Base-by-base conservation (phyloP, 2,888 invertebrate genomes). In the Leptodirus hochenwartii region DNA sequence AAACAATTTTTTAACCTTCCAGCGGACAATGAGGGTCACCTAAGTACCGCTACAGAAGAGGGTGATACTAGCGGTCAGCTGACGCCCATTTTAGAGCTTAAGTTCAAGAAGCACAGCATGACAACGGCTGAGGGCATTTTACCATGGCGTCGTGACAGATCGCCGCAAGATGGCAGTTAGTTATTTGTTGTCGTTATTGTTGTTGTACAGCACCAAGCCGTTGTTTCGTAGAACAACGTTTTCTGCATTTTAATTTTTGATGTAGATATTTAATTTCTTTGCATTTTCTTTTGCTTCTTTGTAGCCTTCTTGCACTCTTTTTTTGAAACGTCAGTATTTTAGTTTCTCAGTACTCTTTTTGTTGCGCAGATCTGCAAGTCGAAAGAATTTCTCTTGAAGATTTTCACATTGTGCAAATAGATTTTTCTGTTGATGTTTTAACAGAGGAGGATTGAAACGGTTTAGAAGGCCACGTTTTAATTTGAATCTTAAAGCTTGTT, bases 91-190 rank as follows among this genome's bases (percentile, higher is more conserved):
- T 44, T 48, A 45, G 46, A 46, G 39, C 37, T 45, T 33, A 51
- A 51, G 47, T 36, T 31, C 38, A 45, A 47, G 45, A 40, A 39
- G 37, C 29, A 33, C 17, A 51, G 47, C 39, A 39, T 40, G 32
- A 71, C 75, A 45, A 78, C 80, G 45, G 72, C 74, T 47, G 82
- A 82, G 62, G 68, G 73, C 56, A 73, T 74, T 44, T 67, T 84
- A 55, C 85, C 85, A 50, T 85, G 85, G 85, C 71, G 80, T 56
- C 65, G 73, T 54, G 76, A 76, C 59, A 66, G 66, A 58, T 69
- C 69, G 60, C 69, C 66, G 58, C 68, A 67, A 54, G 68, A 69
- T 60, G 75, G 75, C n/a, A n/a, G n/a, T n/a, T n/a, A n/a, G n/a
- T n/a, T n/a, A n/a, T n/a, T n/a, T n/a, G n/a, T n/a, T n/a, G n/a